A percentile compares a stretch with the other conserved stretches of the same genome.
Evolutionary conservation across 2,797 vertebrate species (phyloP).

Genomic region (Agapornis canus): DNA sequence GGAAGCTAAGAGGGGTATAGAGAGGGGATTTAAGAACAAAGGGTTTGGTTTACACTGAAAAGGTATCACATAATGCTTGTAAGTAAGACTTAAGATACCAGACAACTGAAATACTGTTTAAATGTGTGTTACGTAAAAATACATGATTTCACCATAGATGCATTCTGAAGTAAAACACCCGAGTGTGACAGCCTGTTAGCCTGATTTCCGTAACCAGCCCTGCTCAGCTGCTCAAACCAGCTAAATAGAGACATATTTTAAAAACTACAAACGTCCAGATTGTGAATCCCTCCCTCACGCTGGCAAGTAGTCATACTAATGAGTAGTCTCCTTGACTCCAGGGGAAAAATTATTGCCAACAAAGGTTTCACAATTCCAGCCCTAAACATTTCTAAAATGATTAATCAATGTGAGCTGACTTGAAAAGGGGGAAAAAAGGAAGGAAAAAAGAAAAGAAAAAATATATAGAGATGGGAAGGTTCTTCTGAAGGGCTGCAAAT

Average conservation of each 20-base stretch:
- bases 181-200: slow-evolving; percentile 34
- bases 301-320: slow-evolving; percentile 63
- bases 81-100: background rate
- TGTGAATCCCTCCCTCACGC: slow-evolving; percentile 48
- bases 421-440: background rate
- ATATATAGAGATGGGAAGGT: background rate
- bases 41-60: background rate
- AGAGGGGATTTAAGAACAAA: background rate
- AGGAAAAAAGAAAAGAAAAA: background rate
- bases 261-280: slow-evolving; percentile 59
- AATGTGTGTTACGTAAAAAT: background rate
- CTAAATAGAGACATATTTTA: slow-evolving; percentile 67
- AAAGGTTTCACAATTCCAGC: slow-evolving; percentile 52
- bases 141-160: background rate
- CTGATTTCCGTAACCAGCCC: slow-evolving; percentile 50
- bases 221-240: slow-evolving; percentile 54
- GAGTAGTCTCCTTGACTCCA: slow-evolving; percentile 59
- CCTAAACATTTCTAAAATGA: slow-evolving; percentile 41
- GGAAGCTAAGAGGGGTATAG: background rate
- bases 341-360: slow-evolving; percentile 47
- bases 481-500: background rate
- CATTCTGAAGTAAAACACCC: background rate
- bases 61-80: background rate
- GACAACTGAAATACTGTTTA: background rate
- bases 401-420: slow-evolving; percentile 24